Percentiles rank a stretch among this genome's conserved stretches.
Conservation (phyloP, 2,797 vertebrate genomes). For the Syngnathus acus region DNA sequence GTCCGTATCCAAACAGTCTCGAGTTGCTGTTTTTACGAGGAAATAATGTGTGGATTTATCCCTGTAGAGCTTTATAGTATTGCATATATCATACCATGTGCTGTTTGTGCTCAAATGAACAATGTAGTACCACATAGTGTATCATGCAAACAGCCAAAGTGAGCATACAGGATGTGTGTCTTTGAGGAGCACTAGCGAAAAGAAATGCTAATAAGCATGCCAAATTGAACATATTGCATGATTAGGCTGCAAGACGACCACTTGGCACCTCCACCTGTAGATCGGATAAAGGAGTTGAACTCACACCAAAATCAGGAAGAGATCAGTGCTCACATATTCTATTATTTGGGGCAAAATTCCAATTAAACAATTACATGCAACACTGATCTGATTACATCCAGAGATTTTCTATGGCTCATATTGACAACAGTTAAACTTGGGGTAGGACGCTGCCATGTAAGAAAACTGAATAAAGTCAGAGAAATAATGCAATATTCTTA, state of each 20-base stretch:
- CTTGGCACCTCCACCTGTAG: conserved; percentile 43
- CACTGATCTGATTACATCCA: background rate
- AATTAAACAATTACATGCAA: background rate
- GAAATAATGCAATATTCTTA: background rate
- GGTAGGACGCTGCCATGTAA: background rate
- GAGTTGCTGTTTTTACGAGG: too few species aligned
- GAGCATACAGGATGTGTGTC: conserved; percentile 9
- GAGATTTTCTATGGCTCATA: background rate
- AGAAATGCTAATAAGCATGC: conserved; percentile 40
- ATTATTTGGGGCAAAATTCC: background rate
- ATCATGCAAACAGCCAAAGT: background rate
- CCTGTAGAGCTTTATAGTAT: background rate
- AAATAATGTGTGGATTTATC: background rate
- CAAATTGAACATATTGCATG: conserved; percentile 60
- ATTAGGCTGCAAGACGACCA: conserved; percentile 37
- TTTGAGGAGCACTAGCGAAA: conserved; percentile 40
- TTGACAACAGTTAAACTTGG: background rate
- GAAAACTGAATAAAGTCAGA: background rate
- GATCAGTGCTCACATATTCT: background rate
- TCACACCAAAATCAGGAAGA: conserved; percentile 5
- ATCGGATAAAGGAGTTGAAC: conserved; percentile 24
- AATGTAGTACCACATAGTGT: background rate
- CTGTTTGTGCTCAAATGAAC: background rate
- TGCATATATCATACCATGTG: background rate
- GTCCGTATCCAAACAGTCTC: background rate